Base-by-base conservation (phyloP, 2,113 vertebrate species). In the Tautogolabrus adspersus region DNA sequence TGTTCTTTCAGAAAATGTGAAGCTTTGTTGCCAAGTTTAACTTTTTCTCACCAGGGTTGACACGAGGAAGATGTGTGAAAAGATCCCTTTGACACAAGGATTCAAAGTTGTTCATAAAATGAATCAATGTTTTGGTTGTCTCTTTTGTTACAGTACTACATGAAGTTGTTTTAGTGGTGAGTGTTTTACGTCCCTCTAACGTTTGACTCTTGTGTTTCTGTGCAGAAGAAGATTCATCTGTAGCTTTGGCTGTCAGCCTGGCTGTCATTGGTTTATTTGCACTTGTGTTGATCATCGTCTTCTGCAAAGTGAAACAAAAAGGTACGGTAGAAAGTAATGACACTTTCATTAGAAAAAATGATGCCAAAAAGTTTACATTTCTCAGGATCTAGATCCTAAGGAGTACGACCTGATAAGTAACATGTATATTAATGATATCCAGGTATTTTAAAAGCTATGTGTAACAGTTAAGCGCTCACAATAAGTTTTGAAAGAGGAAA, bases 161-260 rank as follows among this genome's bases (percentile, higher is more conserved):
- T 4, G 3, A 34, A 6, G 30, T 34, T 34, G 30, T 34, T 34
- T 34, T 34, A 34, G 30, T 34, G 30, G 6, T 34, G 30, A 34
- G 30, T 34, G 30, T 2, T 26, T 3, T 26, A 26, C 26, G 26
- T 34, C 30, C 30, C 30, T 34, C 30, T 34, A 34, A 34, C 30
- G 0, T 34, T 34, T 34, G 30, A 42, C 11, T n/a, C 65, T 70
- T 85, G 1, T 86, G 42, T 72, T 83, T 77, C 13, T 79, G 0
- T 70, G 63, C 75, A 88, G 86, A 1, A 0, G 0, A 22, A 55
- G 18, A 1, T 22, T 59, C 54, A 46, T 1, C 30, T 9, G 22
- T 1, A 47, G 19, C 6, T 5, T 8, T 77, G 15, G 55, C 38
- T 59, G 12, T 5, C 23, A 11, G 3, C 7, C 2, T 67, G 1